These are phyloP conservation scores for Eciton burchellii DNA, from an alignment of 1,140 invertebrate species.

Conservation along the genomic window DNA sequence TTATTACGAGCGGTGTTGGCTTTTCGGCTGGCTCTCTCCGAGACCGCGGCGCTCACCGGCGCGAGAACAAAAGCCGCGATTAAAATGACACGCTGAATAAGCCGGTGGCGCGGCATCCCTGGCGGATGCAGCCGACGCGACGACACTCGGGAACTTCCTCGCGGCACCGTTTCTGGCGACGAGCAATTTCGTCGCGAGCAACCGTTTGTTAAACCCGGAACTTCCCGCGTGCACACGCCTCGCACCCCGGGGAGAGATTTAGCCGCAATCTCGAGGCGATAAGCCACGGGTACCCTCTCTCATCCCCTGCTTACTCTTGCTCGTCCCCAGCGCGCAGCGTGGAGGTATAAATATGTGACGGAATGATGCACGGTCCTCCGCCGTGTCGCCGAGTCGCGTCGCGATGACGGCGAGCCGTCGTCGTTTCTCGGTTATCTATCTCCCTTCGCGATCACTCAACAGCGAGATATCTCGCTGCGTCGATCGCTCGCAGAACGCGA, in stretches of 20 bases:
- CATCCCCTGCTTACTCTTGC: background rate
- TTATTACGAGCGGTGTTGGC: slow-evolving; percentile 1
- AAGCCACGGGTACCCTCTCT: slow-evolving; percentile 33
- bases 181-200: slow-evolving; percentile 59
- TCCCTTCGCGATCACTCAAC: background rate
- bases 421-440: slow-evolving; percentile 31
- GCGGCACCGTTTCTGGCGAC: slow-evolving; percentile 39
- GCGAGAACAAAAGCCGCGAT: slow-evolving; percentile 66
- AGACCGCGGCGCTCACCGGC: background rate
- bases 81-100: slow-evolving; percentile 63
- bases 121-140: slow-evolving; percentile 37
- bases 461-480: slow-evolving; percentile 18
- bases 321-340: background rate
- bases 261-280: slow-evolving; percentile 59
- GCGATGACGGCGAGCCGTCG: slow-evolving; percentile 31
- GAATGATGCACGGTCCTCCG: slow-evolving; percentile 50
- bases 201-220: slow-evolving; percentile 54
- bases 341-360: slow-evolving; percentile 57
- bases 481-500: background rate
- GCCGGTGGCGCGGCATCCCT: background rate
- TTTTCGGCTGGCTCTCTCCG: background rate
- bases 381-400: slow-evolving; percentile 21
- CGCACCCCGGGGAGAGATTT: slow-evolving; percentile 55
- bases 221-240: slow-evolving; percentile 13
- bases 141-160: slow-evolving; percentile 48